Base-by-base conservation (phyloP, 2,888 invertebrate genomes). In the Spilarctia lutea region DNA sequence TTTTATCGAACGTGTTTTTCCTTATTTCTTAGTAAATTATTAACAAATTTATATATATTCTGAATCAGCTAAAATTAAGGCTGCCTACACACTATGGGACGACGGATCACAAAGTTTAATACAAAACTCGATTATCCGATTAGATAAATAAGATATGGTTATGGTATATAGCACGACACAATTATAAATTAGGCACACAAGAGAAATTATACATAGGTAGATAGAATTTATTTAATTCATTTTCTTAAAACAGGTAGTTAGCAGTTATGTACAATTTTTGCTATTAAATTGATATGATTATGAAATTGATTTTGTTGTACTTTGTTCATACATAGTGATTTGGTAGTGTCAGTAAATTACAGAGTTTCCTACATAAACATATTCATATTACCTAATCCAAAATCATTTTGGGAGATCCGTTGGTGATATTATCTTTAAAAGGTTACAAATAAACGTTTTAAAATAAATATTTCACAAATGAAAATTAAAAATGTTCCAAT, bases 121-220 rank as follows among this genome's bases (percentile, higher is more conserved):
- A 80, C 74, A 74, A 75, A 80, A 75, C 75, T 84, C 74, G 74
- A 72, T 74, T 85, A 86, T 86, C 73, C 74, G 76, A 83, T 85
- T 88, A 88, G 87, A 42, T 30, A 16, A 63, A 7, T 67, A 77
- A 75, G 42, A 78, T 73, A 73, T 87, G 81, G 82, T 87, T 73
- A 73, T 87, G 81, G 82, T 87, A 85, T 83, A 83, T 85, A 85
- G 85, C 83, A 83, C 81, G 63, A 30, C 30, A 30, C 63, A 63
- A 18, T 18, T 63, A 63, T 74, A 63, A 80, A 52, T 33, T 80
- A 82, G 79, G 83, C 81, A 83, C 75, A 77, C 75, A 80, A 74
- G 45, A 71, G 65, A 66, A 67, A 74, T 74, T 63, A 63, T 63
- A 30, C 71, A 79, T 82, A 81, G 84, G 84, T 89, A 87, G 85